phyloP scores from a whole-genome alignment of 2,888 invertebrate species.

The Luperina testacea region DNA sequence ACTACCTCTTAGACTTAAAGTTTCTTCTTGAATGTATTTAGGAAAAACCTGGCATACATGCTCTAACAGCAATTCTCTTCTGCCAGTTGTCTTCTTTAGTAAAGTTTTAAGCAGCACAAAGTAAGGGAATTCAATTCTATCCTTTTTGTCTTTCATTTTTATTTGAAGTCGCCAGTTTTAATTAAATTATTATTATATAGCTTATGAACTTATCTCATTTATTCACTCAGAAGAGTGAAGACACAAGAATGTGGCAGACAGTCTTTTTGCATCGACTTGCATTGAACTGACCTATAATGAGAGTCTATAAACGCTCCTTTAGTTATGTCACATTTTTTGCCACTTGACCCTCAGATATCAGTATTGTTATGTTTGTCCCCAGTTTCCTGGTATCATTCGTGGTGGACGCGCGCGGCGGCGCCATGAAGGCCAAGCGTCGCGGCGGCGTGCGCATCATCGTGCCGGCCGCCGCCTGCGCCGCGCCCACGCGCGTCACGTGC shows the following conservation, averaged over 20 bases:
- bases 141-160: background rate
- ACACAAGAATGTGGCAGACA: too few relatives aligned
- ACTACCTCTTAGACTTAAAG: background rate
- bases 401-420: conserved; percentile 99
- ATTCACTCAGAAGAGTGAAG: too few relatives aligned
- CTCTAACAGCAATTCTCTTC: too few relatives aligned
- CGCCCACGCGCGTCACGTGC: conserved; percentile 99
- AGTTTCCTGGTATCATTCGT: conserved; percentile 99
- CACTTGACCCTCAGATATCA: too few relatives aligned
- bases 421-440: conserved; percentile 99
- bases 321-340: background rate
- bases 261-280: background rate
- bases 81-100: background rate
- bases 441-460: conserved; percentile 99
- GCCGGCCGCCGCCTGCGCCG: conserved; percentile 98
- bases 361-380: background rate
- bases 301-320: background rate
- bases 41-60: background rate
- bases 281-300: background rate
- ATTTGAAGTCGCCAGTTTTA: background rate
- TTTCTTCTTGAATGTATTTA: background rate
- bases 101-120: background rate
- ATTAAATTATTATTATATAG: too few relatives aligned
- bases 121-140: background rate
- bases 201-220: background rate